These are phyloP conservation scores for Drosophila murphyi DNA, from an alignment of 1,140 invertebrate species.

Conservation along the genomic window DNA sequence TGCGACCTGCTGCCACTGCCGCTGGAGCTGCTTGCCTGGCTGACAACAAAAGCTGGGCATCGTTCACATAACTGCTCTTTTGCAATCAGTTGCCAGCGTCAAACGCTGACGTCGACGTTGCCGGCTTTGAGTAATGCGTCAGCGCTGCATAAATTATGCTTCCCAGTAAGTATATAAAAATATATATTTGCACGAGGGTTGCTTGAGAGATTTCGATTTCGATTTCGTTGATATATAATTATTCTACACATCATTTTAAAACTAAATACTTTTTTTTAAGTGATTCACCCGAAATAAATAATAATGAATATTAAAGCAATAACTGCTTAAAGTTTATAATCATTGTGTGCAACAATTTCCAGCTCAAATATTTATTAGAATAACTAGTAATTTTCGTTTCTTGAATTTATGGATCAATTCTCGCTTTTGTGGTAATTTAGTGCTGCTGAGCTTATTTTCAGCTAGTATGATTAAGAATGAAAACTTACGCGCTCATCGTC, in stretches of 20 bases:
- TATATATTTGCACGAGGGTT: slow-evolving; percentile 45
- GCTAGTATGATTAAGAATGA: background rate
- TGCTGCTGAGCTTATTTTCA: slow-evolving; percentile 14
- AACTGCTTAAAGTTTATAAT: too few relatives aligned
- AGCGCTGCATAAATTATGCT: slow-evolving; percentile 77
- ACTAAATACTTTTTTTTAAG: too few relatives aligned
- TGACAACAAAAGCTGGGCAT: slow-evolving; percentile 70
- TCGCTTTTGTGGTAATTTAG: background rate
- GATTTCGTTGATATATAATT: too few relatives aligned
- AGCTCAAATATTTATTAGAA: too few relatives aligned
- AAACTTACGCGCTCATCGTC: slow-evolving; percentile 90
- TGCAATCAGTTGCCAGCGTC: slow-evolving; percentile 64
- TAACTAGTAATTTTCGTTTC: too few relatives aligned
- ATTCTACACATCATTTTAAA: too few relatives aligned
- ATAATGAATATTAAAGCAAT: too few relatives aligned
- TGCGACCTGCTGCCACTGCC: background rate
- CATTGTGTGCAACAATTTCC: too few relatives aligned
- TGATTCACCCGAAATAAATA: too few relatives aligned
- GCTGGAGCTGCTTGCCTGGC: slow-evolving; percentile 7
- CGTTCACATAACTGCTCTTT: slow-evolving; percentile 73
- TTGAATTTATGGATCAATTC: background rate
- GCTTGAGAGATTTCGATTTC: background rate
- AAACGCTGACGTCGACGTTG: slow-evolving; percentile 47
- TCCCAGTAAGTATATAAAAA: slow-evolving; percentile 48
- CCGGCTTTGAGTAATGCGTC: slow-evolving; percentile 75